These are phyloP conservation scores for Ataeniobius toweri DNA, from an alignment of 2,797 vertebrate species.

Conservation along the genomic window DNA sequence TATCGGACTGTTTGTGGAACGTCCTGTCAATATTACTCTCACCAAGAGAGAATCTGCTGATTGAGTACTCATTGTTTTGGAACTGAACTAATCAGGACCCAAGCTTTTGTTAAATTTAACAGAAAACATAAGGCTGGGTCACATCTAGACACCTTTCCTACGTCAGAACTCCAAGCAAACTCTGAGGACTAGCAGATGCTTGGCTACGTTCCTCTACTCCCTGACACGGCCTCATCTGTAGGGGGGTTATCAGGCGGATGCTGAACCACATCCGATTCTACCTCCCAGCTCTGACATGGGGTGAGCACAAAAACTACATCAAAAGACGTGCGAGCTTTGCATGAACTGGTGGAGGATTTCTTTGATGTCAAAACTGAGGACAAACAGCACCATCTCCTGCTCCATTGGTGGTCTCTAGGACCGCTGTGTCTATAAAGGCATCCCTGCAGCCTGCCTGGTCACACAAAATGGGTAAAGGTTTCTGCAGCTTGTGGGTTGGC, in stretches of 20 bases:
- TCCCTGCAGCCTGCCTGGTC: slow-evolving; percentile 9
- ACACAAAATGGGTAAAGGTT: slow-evolving; percentile 25
- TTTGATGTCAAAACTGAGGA: slow-evolving; percentile 47
- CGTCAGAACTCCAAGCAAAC: slow-evolving; percentile 32
- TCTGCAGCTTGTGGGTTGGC: slow-evolving; percentile 23
- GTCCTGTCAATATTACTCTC: slow-evolving; percentile 21
- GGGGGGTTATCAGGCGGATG: slow-evolving; percentile 63
- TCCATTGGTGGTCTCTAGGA: slow-evolving; percentile 30
- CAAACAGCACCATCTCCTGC: slow-evolving; percentile 37
- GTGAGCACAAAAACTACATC: slow-evolving; percentile 27
- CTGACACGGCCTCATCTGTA: slow-evolving; percentile 48
- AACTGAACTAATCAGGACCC: slow-evolving; percentile 35
- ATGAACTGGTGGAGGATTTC: slow-evolving; percentile 21
- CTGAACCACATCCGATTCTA: slow-evolving; percentile 51
- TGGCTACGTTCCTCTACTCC: slow-evolving; percentile 42
- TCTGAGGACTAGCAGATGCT: slow-evolving; percentile 60
- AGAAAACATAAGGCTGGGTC: slow-evolving; percentile 47
- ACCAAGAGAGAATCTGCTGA: slow-evolving; percentile 14
- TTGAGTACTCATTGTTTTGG: slow-evolving; percentile 17
- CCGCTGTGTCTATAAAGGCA: neutral
- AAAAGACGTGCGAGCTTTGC: slow-evolving; percentile 7
- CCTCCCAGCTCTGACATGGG: slow-evolving; percentile 26
- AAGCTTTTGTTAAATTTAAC: slow-evolving; percentile 31
- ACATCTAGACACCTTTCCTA: slow-evolving; percentile 34
- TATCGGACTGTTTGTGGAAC: slow-evolving; percentile 13